Base-by-base conservation (phyloP, 30 jellyfish, hydroid and myxozoan genomes). In the Turritopsis rubra region DNA sequence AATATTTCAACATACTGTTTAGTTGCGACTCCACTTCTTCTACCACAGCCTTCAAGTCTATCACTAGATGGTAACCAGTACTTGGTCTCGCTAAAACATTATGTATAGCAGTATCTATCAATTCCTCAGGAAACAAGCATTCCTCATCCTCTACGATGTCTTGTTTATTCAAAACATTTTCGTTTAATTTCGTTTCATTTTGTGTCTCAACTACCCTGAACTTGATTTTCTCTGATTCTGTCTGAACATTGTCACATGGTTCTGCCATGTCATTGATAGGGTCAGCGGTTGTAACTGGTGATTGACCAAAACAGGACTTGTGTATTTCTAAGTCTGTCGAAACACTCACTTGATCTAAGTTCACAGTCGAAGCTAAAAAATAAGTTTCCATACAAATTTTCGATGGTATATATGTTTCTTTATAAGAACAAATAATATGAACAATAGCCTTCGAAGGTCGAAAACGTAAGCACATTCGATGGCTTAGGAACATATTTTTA, bases 11-110 rank as follows among this genome's bases (percentile, higher is more conserved):
- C 60, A 3, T 41, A 41, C 60, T 41, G 60, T 13, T 41, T 13
- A 41, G 60, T 41, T 41, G 60, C 5, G 13, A 5, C 9, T 41
- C 60, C 13, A 41, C 60, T 41, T 41, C 60, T 41, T 5, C 71
- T 7, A 89, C 88, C 18, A 89, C 95, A n/a, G 75, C 65, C 65
- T 87, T 87, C 95, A 87, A 80, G 28, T 87, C 95, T 60, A 79
- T 89, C 53, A 79, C 71, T 17, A 87, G 83, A 81, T 87, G 85
- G 13, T 73, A 22, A 13, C 95, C 95, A 3, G 95, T 80, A 75
- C 65, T 73, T 25, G 95, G 95, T 86, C 95, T 52, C 27, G 95
- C 68, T n/a, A 87, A 53, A 7, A 89, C 95, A 4, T 88, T 75
- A 19, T 73, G 83, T 29, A 89, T 89, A 65, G 95, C 95, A 13